These are phyloP conservation scores for Rapana venosa DNA, from an alignment of 2,888 invertebrate species.

Conservation along the genomic window DNA sequence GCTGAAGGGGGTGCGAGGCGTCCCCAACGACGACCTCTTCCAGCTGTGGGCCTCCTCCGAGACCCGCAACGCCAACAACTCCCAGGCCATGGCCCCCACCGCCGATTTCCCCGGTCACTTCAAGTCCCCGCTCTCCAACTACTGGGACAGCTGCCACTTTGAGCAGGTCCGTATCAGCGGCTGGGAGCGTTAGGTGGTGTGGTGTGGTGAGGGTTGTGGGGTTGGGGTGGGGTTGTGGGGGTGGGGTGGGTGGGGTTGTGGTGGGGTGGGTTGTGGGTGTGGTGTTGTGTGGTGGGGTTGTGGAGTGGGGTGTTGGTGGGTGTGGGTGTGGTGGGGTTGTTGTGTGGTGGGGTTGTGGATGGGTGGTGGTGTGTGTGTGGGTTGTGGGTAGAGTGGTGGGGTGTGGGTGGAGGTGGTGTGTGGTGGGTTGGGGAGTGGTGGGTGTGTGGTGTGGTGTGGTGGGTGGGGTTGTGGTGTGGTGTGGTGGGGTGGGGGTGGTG, in stretches of 20 bases:
- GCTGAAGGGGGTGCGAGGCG: conserved; percentile 66
- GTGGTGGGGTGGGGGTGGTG: not conserved
- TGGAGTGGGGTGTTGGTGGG: too few relatives aligned
- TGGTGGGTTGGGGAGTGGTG: too few relatives aligned
- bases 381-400: too few relatives aligned
- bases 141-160: conserved; percentile 64
- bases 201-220: not conserved
- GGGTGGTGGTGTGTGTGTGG: not conserved
- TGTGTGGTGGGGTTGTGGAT: not conserved
- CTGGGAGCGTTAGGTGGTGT: not conserved
- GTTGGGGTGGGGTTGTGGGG: not conserved
- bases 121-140: conserved; percentile 66
- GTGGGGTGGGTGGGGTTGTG: not conserved
- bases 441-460: not conserved
- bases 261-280: not conserved
- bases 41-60: conserved; percentile 59
- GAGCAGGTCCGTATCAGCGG: conserved; percentile 55
- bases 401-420: too few relatives aligned
- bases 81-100: conserved; percentile 57
- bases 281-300: too few relatives aligned
- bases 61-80: conserved; percentile 57
- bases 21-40: conserved; percentile 62
- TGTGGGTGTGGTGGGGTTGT: not conserved
- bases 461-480: not conserved
- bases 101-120: conserved; percentile 61